These are phyloP conservation scores for Cherax destructor DNA, from an alignment of 1,140 invertebrate genomes.

Conservation along the genomic window DNA sequence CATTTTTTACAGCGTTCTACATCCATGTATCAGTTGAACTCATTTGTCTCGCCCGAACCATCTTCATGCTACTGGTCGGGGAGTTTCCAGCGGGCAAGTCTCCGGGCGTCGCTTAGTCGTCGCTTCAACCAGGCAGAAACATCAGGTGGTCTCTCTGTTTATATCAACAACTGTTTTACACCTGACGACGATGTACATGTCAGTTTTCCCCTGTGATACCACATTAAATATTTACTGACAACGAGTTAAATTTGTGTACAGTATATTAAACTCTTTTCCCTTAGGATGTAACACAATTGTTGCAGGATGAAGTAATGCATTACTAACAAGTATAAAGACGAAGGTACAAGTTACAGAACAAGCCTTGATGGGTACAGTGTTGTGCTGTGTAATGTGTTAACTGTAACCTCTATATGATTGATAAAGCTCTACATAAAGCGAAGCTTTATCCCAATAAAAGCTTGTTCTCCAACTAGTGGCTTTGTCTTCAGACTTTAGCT, in stretches of 20 bases:
- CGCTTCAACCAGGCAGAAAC: neutral
- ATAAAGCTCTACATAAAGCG: no score
- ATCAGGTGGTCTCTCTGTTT: conserved; percentile 36
- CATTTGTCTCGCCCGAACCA: neutral
- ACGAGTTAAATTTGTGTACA: neutral
- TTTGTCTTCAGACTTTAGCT: no score
- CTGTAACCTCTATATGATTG: no score
- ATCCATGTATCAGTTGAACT: conserved; percentile 39
- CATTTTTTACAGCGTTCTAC: conserved; percentile 18
- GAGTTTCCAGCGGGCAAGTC: conserved; percentile 30
- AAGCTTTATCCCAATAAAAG: no score
- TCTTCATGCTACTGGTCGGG: neutral
- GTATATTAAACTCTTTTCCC: neutral
- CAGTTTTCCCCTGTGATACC: neutral
- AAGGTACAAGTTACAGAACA: no score
- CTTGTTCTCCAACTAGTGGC: no score
- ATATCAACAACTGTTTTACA: conserved; percentile 52
- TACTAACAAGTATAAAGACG: no score
- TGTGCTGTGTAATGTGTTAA: no score
- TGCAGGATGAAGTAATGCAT: no score
- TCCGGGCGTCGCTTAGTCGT: conserved; percentile 34
- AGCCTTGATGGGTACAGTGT: no score
- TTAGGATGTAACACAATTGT: neutral
- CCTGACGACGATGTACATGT: conserved; percentile 26
- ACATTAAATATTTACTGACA: neutral